Evolutionary conservation across 2,888 invertebrate genomes (phyloP).

Genomic region (Drosophila multiciliata): DNA sequence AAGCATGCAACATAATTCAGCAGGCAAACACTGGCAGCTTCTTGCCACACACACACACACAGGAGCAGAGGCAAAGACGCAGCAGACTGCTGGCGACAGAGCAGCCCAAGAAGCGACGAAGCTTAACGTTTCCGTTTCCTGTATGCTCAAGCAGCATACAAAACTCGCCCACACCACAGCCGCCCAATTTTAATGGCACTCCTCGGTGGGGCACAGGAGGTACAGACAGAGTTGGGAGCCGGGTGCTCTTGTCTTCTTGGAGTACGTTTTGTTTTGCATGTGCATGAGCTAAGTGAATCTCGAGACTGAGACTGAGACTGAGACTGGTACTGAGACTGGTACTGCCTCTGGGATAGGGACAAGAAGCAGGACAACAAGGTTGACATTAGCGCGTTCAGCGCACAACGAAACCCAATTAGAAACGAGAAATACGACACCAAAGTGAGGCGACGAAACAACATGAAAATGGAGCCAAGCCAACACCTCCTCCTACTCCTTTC

Average conservation of each 20-base stretch:
- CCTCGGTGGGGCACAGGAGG: conserved; percentile 13
- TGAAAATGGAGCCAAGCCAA: conserved; percentile 63
- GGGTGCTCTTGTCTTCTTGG: conserved; percentile 36
- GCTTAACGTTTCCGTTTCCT: conserved; percentile 81
- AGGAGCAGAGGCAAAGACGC: conserved; percentile 17
- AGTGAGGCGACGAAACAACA: conserved; percentile 81
- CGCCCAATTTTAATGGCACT: conserved; percentile 69
- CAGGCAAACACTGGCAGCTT: conserved; percentile 63
- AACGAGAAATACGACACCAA: conserved; percentile 81
- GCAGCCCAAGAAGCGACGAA: conserved; percentile 81
- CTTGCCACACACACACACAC: conserved; percentile 45
- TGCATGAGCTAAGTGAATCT: conserved; percentile 81
- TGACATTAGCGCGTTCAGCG: conserved; percentile 76
- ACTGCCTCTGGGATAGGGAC: conserved; percentile 6
- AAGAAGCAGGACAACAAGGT: conserved; percentile 67
- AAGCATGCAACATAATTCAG: conserved; percentile 80
- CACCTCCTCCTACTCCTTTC: background rate
- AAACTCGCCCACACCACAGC: conserved; percentile 29
- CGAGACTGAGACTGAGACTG: conserved; percentile 35
- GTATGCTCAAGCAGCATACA: conserved; percentile 70
- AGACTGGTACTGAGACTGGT: conserved; percentile 8
- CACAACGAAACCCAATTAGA: conserved; percentile 82
- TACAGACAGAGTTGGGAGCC: conserved; percentile 1
- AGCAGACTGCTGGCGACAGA: conserved; percentile 49
- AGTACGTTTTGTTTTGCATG: conserved; percentile 77